Percentiles rank a stretch among this genome's conserved stretches.
Conservation (phyloP, 2,888 invertebrate species). For the Zygogramma bicolorata region DNA sequence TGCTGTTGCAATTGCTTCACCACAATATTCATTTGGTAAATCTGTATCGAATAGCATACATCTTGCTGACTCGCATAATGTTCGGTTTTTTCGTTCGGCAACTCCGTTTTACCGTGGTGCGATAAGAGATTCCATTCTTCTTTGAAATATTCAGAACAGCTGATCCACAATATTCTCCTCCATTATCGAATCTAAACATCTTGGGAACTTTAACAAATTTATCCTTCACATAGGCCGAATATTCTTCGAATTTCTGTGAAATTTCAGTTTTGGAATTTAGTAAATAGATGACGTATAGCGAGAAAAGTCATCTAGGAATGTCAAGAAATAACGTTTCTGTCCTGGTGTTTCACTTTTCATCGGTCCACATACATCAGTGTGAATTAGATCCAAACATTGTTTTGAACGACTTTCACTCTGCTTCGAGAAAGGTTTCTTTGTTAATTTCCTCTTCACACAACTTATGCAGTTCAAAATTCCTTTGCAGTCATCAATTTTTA, state of each 20-base stretch:
- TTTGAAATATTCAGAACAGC: background rate
- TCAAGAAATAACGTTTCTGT: background rate
- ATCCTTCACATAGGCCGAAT: background rate
- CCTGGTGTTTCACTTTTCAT: conserved; percentile 28
- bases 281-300: background rate
- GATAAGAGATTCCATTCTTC: background rate
- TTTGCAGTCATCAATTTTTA: conserved; percentile 1
- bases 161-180: background rate
- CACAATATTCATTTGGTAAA: background rate
- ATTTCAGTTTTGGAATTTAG: background rate
- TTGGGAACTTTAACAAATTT: background rate
- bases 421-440: background rate
- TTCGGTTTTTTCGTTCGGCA: background rate
- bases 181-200: background rate
- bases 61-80: background rate
- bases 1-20: background rate
- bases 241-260: background rate
- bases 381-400: too few relatives aligned
- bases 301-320: background rate
- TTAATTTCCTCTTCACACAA: background rate
- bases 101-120: background rate
- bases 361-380: too few relatives aligned
- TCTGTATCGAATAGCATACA: background rate
- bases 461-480: background rate
- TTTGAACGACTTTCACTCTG: too few relatives aligned